phyloP scores from a whole-genome alignment of 2,113 vertebrate species.

The Speoplatyrhinus poulsoni region DNA sequence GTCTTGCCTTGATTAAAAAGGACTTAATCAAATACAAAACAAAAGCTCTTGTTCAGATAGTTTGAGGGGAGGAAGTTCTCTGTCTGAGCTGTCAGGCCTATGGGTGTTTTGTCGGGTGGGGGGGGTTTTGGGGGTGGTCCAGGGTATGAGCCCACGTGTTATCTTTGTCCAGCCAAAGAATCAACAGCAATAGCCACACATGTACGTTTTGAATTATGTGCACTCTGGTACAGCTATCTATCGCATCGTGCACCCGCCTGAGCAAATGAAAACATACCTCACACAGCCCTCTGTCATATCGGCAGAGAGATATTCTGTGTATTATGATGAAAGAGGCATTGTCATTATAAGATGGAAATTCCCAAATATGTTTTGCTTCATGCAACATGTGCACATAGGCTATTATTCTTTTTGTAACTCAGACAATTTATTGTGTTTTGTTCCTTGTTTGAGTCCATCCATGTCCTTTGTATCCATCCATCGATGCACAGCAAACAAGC shows the following conservation, averaged over 20 bases:
- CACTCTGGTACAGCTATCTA: conserved; percentile 37
- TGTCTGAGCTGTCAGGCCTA: conserved; percentile 61
- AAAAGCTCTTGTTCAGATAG: conserved; percentile 61
- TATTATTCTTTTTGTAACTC: conserved; percentile 46
- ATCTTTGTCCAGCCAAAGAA: conserved; percentile 69
- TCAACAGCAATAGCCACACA: conserved; percentile 68
- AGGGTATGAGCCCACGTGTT: conserved; percentile 56
- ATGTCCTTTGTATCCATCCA: too few species aligned
- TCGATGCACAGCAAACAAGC: too few species aligned
- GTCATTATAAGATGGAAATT: conserved; percentile 61
- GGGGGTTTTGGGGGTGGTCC: not conserved
- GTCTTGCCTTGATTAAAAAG: conserved; percentile 43
- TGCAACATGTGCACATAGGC: conserved; percentile 8
- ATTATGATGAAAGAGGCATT: conserved; percentile 60
- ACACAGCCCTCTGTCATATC: conserved; percentile 55
- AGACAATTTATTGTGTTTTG: conserved; percentile 25
- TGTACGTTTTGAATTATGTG: conserved; percentile 53
- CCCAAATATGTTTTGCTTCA: conserved; percentile 59
- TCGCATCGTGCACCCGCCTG: conserved; percentile 9
- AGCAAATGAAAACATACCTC: conserved; percentile 17
- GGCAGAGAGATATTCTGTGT: conserved; percentile 32
- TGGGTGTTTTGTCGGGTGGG: conserved; percentile 25
- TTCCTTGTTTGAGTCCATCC: conserved; percentile 19
- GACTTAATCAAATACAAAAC: conserved; percentile 57
- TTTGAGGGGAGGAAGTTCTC: conserved; percentile 61